Conservation (phyloP, 2,113 vertebrate genomes). For the Limanda limanda region DNA sequence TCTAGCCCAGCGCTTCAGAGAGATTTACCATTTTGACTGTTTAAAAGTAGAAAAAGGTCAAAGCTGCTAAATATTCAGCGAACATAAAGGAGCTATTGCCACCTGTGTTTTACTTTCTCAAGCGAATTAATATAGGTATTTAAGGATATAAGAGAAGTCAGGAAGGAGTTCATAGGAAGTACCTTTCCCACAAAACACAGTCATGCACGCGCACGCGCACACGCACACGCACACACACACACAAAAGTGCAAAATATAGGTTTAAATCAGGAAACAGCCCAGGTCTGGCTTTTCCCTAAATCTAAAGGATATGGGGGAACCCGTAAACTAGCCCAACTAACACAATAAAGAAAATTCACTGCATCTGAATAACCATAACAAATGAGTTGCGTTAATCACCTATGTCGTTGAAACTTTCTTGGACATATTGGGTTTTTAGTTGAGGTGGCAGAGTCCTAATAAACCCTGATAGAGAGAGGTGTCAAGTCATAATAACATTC, state of each 20-base stretch:
- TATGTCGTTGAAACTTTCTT: slow-evolving; percentile 12
- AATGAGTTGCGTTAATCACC: slow-evolving; percentile 1
- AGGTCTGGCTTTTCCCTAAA: too few species aligned
- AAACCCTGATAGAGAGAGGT: slow-evolving; percentile 28
- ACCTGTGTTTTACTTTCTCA: background rate
- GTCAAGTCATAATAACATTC: slow-evolving; percentile 20
- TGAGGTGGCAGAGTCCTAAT: slow-evolving; percentile 26
- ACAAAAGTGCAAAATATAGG: background rate
- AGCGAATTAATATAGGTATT: slow-evolving; percentile 4
- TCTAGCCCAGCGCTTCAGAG: slow-evolving; percentile 17
- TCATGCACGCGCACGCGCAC: too few species aligned
- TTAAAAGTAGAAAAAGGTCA: slow-evolving; percentile 38
- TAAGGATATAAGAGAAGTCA: background rate
- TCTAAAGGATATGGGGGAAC: background rate
- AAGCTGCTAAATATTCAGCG: slow-evolving; percentile 5
- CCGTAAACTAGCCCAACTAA: background rate
- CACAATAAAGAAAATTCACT: background rate
- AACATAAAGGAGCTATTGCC: slow-evolving; percentile 2
- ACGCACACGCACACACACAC: background rate
- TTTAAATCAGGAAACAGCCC: background rate
- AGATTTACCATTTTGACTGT: slow-evolving; percentile 14
- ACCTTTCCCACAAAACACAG: background rate
- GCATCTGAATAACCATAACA: background rate
- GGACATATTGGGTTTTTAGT: slow-evolving; percentile 19
- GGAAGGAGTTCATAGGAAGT: background rate